Percentiles rank a stretch among this genome's conserved stretches.
Evolutionary conservation across 2,113 vertebrate species (phyloP).

Genomic region (Haliaeetus leucogaster): DNA sequence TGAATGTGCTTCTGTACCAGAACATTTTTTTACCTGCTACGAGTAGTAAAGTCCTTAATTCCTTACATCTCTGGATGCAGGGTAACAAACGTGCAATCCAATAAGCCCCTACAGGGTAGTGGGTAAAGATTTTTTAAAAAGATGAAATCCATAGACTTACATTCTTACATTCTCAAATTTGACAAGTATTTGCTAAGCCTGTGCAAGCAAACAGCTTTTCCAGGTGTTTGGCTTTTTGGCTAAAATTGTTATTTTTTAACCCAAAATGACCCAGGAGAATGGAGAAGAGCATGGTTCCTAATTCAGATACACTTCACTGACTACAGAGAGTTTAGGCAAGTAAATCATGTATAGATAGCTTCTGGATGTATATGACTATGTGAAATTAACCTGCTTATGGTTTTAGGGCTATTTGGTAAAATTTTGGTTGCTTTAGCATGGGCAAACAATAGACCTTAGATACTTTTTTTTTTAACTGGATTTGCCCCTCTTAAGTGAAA

Average conservation of each 20-base stretch:
- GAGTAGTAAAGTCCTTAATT: background rate
- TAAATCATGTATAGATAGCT: background rate
- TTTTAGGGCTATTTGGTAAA: background rate
- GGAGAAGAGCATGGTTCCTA: background rate
- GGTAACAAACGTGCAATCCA: background rate
- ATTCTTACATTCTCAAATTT: background rate
- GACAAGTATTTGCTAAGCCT: background rate
- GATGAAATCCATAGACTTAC: rapidly evolving
- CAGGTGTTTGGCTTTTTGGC: background rate
- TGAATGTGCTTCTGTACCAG: background rate
- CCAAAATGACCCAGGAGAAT: background rate
- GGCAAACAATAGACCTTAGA: background rate
- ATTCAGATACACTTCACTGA: background rate
- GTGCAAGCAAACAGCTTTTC: background rate
- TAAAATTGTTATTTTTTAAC: background rate
- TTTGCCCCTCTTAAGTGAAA: background rate
- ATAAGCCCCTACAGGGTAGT: background rate
- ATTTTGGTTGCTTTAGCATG: background rate
- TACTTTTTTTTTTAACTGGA: no score
- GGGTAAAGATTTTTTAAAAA: background rate
- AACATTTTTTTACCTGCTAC: background rate
- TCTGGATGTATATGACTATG: background rate
- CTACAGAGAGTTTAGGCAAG: background rate
- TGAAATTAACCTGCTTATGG: background rate
- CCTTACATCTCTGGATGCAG: background rate